These are phyloP conservation scores for Pelecanoides urinatrix DNA, from an alignment of 2,113 vertebrate species.

Conservation along the genomic window DNA sequence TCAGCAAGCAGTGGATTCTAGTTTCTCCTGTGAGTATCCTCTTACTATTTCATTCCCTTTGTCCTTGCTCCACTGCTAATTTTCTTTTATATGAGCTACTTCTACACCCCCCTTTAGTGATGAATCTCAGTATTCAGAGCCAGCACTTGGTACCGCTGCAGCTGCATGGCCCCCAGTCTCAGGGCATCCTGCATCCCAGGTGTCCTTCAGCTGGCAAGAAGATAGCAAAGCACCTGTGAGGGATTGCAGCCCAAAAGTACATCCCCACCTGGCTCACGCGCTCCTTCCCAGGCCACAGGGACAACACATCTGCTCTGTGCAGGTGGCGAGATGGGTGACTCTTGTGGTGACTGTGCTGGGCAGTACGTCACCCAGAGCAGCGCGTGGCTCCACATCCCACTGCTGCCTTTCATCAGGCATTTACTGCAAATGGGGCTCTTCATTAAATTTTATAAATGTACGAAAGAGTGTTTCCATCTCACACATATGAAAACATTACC, in stretches of 20 bases:
- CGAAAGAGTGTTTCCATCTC: neutral
- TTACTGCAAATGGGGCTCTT: neutral
- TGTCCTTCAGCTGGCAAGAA: neutral
- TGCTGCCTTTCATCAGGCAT: neutral
- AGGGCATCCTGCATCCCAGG: neutral
- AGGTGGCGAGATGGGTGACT: fast-evolving
- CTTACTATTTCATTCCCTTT: neutral
- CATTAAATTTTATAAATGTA: neutral
- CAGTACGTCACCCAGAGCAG: neutral
- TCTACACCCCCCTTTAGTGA: neutral
- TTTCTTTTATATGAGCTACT: neutral
- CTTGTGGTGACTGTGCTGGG: neutral
- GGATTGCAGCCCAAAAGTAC: neutral
- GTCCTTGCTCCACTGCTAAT: neutral
- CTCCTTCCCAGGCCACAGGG: neutral
- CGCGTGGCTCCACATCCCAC: fast-evolving
- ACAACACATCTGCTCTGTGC: fast-evolving
- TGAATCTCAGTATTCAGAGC: neutral
- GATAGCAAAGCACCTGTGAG: neutral
- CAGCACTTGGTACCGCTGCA: neutral
- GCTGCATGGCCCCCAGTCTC: neutral
- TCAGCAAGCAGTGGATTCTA: neutral
- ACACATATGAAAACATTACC: neutral
- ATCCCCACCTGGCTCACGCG: fast-evolving
- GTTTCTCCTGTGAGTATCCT: neutral